phyloP scores from a whole-genome alignment of 2,113 vertebrate species.

The Urocynchramus pylzowi region DNA sequence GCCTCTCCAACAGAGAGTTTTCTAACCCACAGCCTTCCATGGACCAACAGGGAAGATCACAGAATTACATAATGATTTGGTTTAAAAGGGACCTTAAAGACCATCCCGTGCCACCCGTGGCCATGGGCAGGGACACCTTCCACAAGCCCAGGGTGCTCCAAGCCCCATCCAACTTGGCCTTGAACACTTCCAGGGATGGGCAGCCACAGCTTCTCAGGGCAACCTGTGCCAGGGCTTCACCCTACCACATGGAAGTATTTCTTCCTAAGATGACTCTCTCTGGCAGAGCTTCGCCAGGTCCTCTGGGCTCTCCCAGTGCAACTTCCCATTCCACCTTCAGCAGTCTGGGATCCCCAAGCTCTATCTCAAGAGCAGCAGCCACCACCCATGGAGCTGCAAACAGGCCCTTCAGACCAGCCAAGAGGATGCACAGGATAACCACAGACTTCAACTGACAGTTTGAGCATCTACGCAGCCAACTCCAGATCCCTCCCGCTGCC shows the following conservation, averaged over 20 bases:
- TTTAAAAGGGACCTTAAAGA: not conserved
- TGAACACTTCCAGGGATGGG: not conserved
- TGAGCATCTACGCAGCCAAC: not conserved
- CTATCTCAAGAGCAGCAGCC: not conserved
- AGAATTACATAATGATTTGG: not conserved
- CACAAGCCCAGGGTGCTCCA: not conserved
- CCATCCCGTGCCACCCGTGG: rapidly evolving
- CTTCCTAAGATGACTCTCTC: not conserved
- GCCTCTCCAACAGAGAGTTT: not conserved
- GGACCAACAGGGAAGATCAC: not conserved
- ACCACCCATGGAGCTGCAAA: not conserved
- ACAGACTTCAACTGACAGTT: not conserved
- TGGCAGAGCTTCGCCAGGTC: not conserved
- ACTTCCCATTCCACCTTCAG: not conserved
- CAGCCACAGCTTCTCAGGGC: not conserved
- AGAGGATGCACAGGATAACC: not conserved
- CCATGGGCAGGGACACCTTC: not conserved
- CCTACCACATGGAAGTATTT: not conserved
- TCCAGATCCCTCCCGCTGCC: rapidly evolving
- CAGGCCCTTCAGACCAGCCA: not conserved
- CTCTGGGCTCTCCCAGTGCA: not conserved
- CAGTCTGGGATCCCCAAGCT: rapidly evolving
- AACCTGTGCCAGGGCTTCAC: not conserved
- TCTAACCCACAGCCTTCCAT: not conserved
- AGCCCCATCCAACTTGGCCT: not conserved